Base-by-base conservation (phyloP, 1,140 invertebrate genomes). In the Drosophila neocordata region DNA sequence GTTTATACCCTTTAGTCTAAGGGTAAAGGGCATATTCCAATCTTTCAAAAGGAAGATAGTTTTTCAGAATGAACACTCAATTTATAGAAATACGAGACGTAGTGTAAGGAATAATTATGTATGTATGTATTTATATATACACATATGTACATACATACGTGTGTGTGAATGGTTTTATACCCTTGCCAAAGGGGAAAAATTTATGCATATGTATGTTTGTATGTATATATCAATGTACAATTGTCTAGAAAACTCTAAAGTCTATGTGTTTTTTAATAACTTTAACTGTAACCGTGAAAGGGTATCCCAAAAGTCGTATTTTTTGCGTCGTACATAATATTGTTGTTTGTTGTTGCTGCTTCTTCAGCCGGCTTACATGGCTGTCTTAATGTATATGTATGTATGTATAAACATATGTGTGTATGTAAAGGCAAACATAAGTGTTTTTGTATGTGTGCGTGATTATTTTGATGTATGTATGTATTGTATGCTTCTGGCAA, bases 401-500 rank as follows among this genome's bases (percentile, higher is more conserved):
- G 13, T 18, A 15, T 22, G 4, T 31, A 22, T 53, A 18, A 56
- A 24, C 41, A 20, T 65, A 22, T n/a, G 8, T 56, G 51, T 24
- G 11, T 1, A 31, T 7, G 6, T 31, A 31, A 6, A 31, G 27
- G 22, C 27, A 31, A 31, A 31, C 53, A 35, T 24, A 18, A 8
- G 22, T 62, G 22, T 51, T 34, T 18, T n/a, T n/a, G 8, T 55
- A 11, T 37, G n/a, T 9, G 11, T 57, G 11, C 13, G 18, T 18
- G 18, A 24, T 44, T 51, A 20, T 37, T 24, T 15, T 31, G 7
- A 58, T 44, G 68, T 71, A 11, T 57, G 53, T 15, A 38, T 67
- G 68, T 75, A 64, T 51, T 65, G 69, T 66, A 53, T 81, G 75
- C 59, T 84, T 81, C 81, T 85, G 67, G 81, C 62, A 84, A 85